A percentile compares a stretch with the other conserved stretches of the same genome.
Conservation (phyloP, 2,888 invertebrate genomes). For the Lasioglossum leucozonium region DNA sequence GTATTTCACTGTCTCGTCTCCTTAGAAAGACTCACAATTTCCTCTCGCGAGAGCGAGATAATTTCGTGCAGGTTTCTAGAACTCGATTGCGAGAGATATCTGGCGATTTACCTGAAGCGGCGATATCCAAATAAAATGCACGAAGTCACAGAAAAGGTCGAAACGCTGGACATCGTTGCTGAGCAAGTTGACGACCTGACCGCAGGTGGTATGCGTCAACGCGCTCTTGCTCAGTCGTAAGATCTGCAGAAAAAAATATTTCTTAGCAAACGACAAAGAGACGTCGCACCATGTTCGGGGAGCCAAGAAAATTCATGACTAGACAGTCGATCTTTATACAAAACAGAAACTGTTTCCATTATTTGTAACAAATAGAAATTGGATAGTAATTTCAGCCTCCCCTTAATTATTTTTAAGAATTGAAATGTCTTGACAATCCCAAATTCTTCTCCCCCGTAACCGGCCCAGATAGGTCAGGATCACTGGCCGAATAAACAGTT, state of each 20-base stretch:
- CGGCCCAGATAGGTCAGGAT: too few species aligned
- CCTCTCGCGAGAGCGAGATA: neutral
- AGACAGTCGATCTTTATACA: too few species aligned
- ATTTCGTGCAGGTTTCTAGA: neutral
- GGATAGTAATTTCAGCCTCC: too few species aligned
- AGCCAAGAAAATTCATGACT: too few species aligned
- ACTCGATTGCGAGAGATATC: neutral
- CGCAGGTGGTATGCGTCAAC: constrained; percentile 89
- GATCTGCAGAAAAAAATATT: constrained; percentile 40
- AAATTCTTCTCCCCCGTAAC: too few species aligned
- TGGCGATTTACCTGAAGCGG: constrained; percentile 87
- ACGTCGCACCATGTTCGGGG: too few species aligned
- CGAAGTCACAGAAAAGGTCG: constrained; percentile 92
- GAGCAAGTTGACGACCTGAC: constrained; percentile 96
- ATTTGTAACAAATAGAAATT: too few species aligned
- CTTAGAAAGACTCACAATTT: neutral
- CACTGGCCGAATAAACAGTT: too few species aligned
- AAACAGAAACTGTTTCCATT: too few species aligned
- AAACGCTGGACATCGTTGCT: constrained; percentile 97
- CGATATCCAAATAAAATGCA: constrained; percentile 93
- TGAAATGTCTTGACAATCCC: too few species aligned
- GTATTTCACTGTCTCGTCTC: neutral
- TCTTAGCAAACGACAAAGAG: neutral
- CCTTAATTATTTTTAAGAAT: too few species aligned
- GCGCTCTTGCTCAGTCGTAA: constrained; percentile 89